phyloP scores from a whole-genome alignment of 2,113 vertebrate genomes.

The Cyanoramphus novaezelandiae region DNA sequence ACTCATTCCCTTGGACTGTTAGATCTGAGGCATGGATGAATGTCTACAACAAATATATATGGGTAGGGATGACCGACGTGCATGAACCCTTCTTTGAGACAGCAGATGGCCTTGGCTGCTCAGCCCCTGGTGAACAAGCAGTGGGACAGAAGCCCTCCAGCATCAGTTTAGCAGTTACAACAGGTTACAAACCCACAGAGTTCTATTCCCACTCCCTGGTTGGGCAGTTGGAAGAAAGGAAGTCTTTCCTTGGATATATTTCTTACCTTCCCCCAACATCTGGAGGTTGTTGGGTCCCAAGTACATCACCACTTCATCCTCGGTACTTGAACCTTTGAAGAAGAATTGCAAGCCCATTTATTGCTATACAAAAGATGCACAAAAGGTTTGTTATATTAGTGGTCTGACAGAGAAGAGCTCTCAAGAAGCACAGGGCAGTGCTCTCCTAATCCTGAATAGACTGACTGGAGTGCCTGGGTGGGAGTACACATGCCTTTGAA shows the following conservation, averaged over 20 bases:
- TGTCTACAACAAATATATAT: not conserved
- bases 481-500: not conserved
- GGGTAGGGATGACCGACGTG: too few relatives aligned
- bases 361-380: not conserved
- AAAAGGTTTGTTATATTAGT: not conserved
- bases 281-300: not conserved
- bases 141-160: not conserved
- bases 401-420: not conserved
- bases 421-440: not conserved
- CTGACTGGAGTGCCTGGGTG: not conserved
- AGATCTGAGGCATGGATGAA: not conserved
- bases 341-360: not conserved
- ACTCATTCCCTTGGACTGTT: not conserved
- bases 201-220: fast-evolving
- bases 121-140: not conserved
- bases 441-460: not conserved
- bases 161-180: not conserved
- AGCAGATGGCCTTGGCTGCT: not conserved
- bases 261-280: not conserved
- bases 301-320: not conserved
- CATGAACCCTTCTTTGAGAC: fast-evolving
- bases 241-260: not conserved
- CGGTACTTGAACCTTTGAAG: not conserved
- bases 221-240: not conserved
- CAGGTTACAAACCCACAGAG: not conserved